Percentiles rank a stretch among this genome's conserved stretches.
phyloP scores from a whole-genome alignment of 2,113 vertebrate genomes.

The Pseudonaja textilis region DNA sequence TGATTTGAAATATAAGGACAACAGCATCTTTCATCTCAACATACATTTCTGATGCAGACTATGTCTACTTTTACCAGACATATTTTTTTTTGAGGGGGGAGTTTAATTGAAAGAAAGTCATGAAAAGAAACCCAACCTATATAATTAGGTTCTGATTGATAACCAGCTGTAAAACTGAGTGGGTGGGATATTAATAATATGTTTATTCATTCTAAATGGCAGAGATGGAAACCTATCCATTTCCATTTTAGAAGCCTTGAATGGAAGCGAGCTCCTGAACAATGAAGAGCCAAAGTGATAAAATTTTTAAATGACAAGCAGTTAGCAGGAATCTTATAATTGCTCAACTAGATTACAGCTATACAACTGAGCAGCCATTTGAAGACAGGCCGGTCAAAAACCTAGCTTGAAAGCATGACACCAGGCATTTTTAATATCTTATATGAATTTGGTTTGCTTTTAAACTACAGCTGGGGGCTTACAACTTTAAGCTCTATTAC shows the following conservation, averaged over 20 bases:
- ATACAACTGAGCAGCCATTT: slow-evolving; percentile 22
- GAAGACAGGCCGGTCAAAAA: slow-evolving; percentile 32
- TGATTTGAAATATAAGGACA: background rate
- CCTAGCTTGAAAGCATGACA: background rate
- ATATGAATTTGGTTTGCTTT: slow-evolving; percentile 12
- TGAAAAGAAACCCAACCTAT: rapidly evolving
- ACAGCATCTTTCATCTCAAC: background rate
- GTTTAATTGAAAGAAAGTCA: background rate
- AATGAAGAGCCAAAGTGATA: slow-evolving; percentile 26
- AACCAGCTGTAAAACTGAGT: background rate
- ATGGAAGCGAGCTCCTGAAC: slow-evolving; percentile 1
- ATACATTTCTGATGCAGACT: background rate
- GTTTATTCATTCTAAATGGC: slow-evolving; percentile 11
- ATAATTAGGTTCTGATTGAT: background rate
- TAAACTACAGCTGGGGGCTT: background rate
- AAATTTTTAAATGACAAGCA: slow-evolving; percentile 33
- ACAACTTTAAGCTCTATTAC: background rate
- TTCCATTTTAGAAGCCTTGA: background rate
- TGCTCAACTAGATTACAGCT: slow-evolving; percentile 32
- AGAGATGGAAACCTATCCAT: background rate
- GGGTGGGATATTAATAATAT: background rate
- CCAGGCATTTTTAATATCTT: slow-evolving; percentile 30
- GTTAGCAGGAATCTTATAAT: slow-evolving; percentile 31
- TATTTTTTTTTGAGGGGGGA: background rate
- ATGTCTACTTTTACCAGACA: background rate